Evolutionary conservation across 1,140 invertebrate genomes (phyloP).

Genomic region (Neodiprion virginianus): DNA sequence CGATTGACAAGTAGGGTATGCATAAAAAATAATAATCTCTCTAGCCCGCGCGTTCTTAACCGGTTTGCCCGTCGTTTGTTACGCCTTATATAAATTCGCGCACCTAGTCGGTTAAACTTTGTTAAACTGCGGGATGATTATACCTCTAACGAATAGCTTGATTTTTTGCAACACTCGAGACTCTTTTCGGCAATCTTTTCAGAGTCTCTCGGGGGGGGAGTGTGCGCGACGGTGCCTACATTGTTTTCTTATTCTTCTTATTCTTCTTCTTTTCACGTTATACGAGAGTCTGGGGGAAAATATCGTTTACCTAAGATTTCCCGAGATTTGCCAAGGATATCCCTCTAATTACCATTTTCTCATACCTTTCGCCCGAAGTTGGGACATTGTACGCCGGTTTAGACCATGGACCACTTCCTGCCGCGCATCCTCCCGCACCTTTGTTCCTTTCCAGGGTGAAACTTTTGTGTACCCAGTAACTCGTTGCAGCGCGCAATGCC

Average conservation of each 20-base stretch:
- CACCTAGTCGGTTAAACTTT: no score
- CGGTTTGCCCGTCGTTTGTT: neutral
- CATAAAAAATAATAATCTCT: conserved; percentile 13
- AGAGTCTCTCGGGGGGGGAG: no score
- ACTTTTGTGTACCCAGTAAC: neutral
- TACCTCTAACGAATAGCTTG: no score
- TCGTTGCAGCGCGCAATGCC: no score
- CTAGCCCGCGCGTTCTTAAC: conserved; percentile 26
- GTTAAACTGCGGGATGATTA: no score
- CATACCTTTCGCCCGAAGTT: neutral
- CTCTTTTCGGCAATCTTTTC: no score
- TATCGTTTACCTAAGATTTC: conserved; percentile 2
- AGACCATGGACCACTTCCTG: neutral
- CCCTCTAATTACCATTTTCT: conserved; percentile 1
- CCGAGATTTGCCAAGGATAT: neutral
- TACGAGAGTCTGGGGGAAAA: neutral
- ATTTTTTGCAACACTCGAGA: no score
- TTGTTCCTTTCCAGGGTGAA: neutral
- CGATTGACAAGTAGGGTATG: neutral
- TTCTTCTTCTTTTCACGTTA: no score
- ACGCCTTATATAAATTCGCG: no score
- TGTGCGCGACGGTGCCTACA: neutral
- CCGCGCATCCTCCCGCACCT: neutral
- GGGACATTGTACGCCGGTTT: neutral
- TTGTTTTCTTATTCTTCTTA: neutral